Conservation (phyloP, 2,888 invertebrate genomes). For the Campoletis raptor region DNA sequence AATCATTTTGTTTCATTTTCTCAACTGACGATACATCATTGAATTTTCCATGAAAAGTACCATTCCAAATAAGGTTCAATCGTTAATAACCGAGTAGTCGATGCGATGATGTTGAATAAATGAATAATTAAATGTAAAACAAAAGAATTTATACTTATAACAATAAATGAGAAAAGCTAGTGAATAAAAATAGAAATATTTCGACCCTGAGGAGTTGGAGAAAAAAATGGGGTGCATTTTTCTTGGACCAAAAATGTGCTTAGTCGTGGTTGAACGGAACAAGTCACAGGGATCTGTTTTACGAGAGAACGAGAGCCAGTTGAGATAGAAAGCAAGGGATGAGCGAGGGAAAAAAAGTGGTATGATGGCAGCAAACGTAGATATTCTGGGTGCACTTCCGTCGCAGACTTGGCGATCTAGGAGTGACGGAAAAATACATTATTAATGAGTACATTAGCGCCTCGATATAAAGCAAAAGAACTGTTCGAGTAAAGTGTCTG, state of each 20-base stretch:
- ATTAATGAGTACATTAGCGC: constrained; percentile 68
- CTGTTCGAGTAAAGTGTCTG: constrained; percentile 53
- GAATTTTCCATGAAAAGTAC: neutral
- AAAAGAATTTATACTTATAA: no score
- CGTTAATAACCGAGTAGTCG: no score
- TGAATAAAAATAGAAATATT: constrained; percentile 13
- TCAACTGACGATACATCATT: neutral
- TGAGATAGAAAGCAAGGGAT: constrained; percentile 20
- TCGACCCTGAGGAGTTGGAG: neutral
- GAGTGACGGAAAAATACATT: constrained; percentile 65
- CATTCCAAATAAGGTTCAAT: no score
- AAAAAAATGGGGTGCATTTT: neutral
- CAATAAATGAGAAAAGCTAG: neutral
- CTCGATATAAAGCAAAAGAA: constrained; percentile 58
- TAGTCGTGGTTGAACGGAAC: neutral
- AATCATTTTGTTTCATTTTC: neutral
- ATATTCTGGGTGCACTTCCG: constrained; percentile 51
- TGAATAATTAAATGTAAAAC: neutral
- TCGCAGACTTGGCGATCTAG: constrained; percentile 49
- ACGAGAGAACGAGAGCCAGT: neutral
- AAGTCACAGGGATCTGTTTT: constrained; percentile 8
- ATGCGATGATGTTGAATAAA: no score
- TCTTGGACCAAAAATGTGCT: neutral
- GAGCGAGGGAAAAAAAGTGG: neutral
- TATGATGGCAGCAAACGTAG: constrained; percentile 24